Conservation (phyloP, 1,140 invertebrate species). For the Oreohelix idahoensis region DNA sequence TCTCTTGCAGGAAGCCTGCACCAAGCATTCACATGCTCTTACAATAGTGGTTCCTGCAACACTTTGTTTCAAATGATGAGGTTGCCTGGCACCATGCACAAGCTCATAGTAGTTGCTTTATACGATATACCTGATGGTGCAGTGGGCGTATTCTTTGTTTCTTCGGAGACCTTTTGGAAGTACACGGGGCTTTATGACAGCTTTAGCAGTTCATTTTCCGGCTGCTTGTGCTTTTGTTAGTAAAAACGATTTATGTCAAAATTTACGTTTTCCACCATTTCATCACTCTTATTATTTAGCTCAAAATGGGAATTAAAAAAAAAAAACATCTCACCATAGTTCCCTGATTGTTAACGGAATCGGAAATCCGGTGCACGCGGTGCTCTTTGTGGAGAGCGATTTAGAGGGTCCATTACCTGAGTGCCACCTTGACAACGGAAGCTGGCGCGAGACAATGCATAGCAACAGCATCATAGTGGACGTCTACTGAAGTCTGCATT, state of each 20-base stretch:
- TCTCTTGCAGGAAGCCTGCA: no score
- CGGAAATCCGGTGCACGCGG: background rate
- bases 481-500: background rate
- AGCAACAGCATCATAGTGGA: background rate
- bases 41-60: no score
- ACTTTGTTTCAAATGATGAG: no score
- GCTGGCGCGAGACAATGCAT: background rate
- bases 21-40: no score
- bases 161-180: no score
- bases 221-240: background rate
- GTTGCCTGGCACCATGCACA: no score
- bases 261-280: background rate
- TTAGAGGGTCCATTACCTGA: conserved; percentile 1
- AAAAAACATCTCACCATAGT: background rate
- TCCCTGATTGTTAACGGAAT: background rate
- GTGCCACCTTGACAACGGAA: conserved; percentile 2
- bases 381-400: background rate
- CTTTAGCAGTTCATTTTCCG: no score
- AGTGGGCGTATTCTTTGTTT: no score
- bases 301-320: background rate
- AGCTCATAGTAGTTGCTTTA: no score
- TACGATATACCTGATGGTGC: no score
- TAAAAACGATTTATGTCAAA: background rate
- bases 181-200: no score
- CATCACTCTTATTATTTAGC: background rate